Conservation (phyloP, 1,140 invertebrate species). For the Bactericera cockerelli region DNA sequence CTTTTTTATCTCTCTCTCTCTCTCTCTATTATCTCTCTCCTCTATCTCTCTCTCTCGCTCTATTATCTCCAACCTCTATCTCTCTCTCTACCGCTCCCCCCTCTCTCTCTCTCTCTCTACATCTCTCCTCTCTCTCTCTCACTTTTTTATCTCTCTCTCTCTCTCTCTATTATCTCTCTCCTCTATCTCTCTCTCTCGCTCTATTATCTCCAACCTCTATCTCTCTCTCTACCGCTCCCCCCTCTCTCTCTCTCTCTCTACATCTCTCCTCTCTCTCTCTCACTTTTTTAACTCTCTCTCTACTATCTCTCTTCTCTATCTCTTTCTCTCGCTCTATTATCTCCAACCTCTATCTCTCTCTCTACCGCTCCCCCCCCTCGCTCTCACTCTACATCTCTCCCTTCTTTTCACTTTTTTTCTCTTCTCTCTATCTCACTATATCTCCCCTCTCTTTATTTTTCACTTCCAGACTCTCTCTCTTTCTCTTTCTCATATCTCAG, state of each 20-base stretch:
- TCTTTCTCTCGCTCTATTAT: background rate
- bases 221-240: background rate
- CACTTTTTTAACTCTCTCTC: no score
- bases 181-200: background rate
- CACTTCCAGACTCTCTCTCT: no score
- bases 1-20: background rate
- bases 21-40: background rate
- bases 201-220: background rate
- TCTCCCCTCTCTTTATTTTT: no score
- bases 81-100: background rate
- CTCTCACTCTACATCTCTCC: no score
- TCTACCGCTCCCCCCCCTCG: no score
- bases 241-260: background rate
- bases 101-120: background rate
- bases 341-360: no score
- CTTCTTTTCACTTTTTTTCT: no score
- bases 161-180: background rate
- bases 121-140: background rate
- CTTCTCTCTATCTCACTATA: no score
- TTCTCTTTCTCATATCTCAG: no score
- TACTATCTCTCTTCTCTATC: background rate
- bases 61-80: background rate
- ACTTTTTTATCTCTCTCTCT: background rate
- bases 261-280: background rate
- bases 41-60: background rate